Evolutionary conservation across 2,113 vertebrate genomes (phyloP), one percentile per base, ranked within the genome.

Genomic region (Campylomormyrus numenius): DNA sequence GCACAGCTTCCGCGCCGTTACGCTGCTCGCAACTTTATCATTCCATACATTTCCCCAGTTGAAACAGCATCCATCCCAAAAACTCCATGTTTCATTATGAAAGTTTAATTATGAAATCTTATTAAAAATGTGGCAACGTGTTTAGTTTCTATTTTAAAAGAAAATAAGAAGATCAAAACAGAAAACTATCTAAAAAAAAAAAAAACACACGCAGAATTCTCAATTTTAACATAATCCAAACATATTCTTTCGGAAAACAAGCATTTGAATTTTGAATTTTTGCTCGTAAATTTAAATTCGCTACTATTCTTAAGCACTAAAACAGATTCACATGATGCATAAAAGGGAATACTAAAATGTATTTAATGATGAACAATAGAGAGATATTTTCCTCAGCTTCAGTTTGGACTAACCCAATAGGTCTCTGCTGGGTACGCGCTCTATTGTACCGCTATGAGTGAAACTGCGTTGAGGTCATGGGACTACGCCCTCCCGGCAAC

Each of bases 401-500:
- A 80, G 74, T 42, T 42, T 42, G 74, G 31, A 39, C 9, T 80
- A 42, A 39, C 35, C 74, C 6, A 7, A 15, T 7, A 80, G 74
- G 17, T 39, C 17, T 42, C 13, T 42, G 13, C 35, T 39, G 13
- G 74, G 11, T 39, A 42, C 17, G 13, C 17, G 0, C 35, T 39
- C 21, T 85, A 10, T 48, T 39, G 31, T n/a, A 24, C 80, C 42
- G 21, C 39, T 45, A 11, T 94, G 96, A 97, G 97, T 97, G 97
- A 96, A 96, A 95, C 95, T 94, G 95, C 95, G 96, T 97, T 90
- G 96, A 98, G 97, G 97, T 98, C 97, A 98, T 97, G 97, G 97
- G 97, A 96, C 97, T 97, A 97, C 97, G 98, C 97, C 98, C 97
- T 99, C 97, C 98, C 96, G 93, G 96, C 97, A 97, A 98, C 97